Conservation (phyloP, 2,888 invertebrate species). For the Phania funesta region DNA sequence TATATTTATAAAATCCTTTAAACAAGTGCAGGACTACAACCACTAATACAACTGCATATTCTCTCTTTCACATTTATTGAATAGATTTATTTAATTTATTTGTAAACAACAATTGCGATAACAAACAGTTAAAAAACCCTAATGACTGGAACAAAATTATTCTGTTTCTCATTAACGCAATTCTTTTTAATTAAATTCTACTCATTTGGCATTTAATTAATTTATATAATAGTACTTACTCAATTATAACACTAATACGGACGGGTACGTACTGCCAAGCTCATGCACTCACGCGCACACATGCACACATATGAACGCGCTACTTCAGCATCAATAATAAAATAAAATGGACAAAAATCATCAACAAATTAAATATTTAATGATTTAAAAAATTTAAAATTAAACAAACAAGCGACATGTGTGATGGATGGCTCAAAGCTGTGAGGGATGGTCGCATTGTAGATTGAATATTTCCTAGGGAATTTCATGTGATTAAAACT, state of each 20-base stretch:
- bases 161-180: constrained; percentile 25
- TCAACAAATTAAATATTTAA: constrained; percentile 30
- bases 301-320: background rate
- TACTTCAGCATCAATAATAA: background rate
- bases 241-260: constrained; percentile 5
- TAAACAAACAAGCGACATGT: background rate
- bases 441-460: background rate
- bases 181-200: constrained; percentile 49
- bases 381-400: constrained; percentile 3
- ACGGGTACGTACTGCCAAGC: too few species aligned
- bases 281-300: background rate
- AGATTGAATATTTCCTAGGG: background rate
- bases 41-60: background rate
- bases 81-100: constrained; percentile 6
- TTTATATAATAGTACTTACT: constrained; percentile 42
- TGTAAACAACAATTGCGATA: background rate
- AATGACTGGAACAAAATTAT: constrained; percentile 5
- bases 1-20: background rate
- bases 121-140: background rate
- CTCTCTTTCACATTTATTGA: background rate
- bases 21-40: background rate
- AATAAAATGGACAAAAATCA: background rate
- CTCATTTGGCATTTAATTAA: constrained; percentile 43
- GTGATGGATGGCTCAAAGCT: background rate
- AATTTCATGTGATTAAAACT: constrained; percentile 1